Evolutionary conservation across 2,113 vertebrate genomes (phyloP).

Genomic region (Aspidoscelis tigris): DNA sequence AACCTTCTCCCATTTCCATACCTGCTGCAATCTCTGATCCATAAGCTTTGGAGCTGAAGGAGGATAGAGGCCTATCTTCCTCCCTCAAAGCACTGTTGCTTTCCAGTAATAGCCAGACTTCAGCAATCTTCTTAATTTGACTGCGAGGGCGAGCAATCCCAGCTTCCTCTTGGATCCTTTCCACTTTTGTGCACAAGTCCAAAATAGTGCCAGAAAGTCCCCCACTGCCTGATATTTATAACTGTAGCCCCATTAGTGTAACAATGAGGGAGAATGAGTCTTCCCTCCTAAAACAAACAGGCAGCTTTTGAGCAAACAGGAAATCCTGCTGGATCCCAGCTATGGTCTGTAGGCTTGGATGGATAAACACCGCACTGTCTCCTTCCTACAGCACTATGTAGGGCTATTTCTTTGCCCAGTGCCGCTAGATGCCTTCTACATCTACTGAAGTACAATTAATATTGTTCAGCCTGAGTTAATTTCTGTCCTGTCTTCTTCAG

Average conservation of each 20-base stretch:
- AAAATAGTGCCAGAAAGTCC: conserved; percentile 65
- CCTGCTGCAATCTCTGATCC: not conserved
- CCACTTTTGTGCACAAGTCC: conserved; percentile 71
- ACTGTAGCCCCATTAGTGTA: conserved; percentile 52
- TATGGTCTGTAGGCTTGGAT: conserved; percentile 63
- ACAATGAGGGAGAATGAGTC: conserved; percentile 71
- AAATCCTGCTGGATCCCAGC: conserved; percentile 73
- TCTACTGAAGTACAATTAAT: conserved; percentile 1
- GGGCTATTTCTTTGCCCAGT: not conserved
- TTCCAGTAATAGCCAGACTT: conserved; percentile 51
- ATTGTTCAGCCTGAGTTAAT: not conserved
- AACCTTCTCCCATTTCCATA: rapidly evolving
- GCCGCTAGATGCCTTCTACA: conserved; percentile 7
- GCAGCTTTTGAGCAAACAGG: conserved; percentile 65
- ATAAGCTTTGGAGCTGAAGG: not conserved
- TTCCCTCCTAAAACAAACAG: conserved; percentile 73
- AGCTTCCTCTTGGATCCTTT: conserved; percentile 71
- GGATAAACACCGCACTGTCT: conserved; percentile 42
- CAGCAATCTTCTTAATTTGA: conserved; percentile 46
- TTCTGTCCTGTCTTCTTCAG: not conserved
- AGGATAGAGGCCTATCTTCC: not conserved
- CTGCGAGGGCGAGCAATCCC: conserved; percentile 65
- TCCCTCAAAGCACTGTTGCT: conserved; percentile 16
- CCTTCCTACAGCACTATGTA: rapidly evolving
- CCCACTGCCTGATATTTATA: conserved; percentile 74